These are phyloP conservation scores for Phengaris alcon DNA, from an alignment of 2,888 invertebrate species.

Conservation along the genomic window DNA sequence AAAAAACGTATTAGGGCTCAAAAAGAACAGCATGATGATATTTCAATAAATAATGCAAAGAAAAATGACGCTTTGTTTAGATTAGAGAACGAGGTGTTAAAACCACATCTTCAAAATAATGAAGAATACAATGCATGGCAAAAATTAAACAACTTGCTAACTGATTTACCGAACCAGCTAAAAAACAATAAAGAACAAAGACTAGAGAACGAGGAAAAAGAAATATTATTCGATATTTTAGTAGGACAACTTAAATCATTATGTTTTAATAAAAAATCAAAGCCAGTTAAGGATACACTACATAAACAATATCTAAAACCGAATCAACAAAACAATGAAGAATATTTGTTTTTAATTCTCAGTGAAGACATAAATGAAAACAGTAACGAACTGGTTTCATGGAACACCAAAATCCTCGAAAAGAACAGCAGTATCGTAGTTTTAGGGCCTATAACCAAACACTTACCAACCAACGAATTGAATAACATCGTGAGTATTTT, in stretches of 20 bases:
- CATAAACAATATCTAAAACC: slow-evolving; percentile 32
- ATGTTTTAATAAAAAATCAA: slow-evolving; percentile 53
- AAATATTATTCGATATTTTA: slow-evolving; percentile 65
- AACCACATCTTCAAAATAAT: slow-evolving; percentile 50
- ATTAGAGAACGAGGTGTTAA: slow-evolving; percentile 57
- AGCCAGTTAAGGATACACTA: slow-evolving; percentile 40
- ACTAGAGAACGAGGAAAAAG: slow-evolving; percentile 54
- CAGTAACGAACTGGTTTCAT: slow-evolving; percentile 56
- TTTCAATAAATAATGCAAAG: slow-evolving; percentile 36
- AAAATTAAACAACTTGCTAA: slow-evolving; percentile 58
- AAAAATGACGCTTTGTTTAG: slow-evolving; percentile 50
- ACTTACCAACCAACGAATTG: slow-evolving; percentile 57
- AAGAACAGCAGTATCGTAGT: slow-evolving; percentile 65
- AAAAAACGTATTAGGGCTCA: slow-evolving; percentile 26
- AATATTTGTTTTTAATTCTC: slow-evolving; percentile 66
- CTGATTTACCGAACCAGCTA: slow-evolving; percentile 47
- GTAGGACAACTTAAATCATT: slow-evolving; percentile 63
- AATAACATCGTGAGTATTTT: slow-evolving; percentile 59
- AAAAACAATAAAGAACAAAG: slow-evolving; percentile 42
- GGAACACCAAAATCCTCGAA: slow-evolving; percentile 67
- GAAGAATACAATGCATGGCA: slow-evolving; percentile 55
- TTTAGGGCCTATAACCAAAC: slow-evolving; percentile 64
- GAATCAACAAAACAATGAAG: slow-evolving; percentile 41
- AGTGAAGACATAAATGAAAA: slow-evolving; percentile 66
- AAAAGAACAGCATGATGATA: slow-evolving; percentile 12